Base-by-base conservation (phyloP, 2,113 vertebrate genomes). In the Dicaeum eximium region DNA sequence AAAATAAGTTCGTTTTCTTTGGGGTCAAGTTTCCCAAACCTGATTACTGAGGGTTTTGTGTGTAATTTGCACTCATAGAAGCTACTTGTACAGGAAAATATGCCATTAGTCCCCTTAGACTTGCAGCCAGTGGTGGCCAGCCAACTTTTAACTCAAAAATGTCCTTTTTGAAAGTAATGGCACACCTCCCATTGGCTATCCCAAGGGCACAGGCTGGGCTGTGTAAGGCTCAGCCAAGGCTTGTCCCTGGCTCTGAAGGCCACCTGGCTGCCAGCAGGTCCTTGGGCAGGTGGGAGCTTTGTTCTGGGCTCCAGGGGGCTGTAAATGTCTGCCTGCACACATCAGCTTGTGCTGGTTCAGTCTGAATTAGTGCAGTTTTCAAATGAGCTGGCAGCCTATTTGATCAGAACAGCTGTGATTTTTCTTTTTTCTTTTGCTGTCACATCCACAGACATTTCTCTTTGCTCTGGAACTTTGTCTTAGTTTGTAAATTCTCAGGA, bases 401-500 rank as follows among this genome's bases (percentile, higher is more conserved):
- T 83, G n/a, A 81, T 93, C 75, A 84, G 60, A 90, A 64, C 60
- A 80, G 45, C 75, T 94, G 80, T 64, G 65, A 69, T 78, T 84
- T 38, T 47, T 70, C 50, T 87, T 60, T 38, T 70, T 80, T 53
- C 56, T 62, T 79, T 85, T 61, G 12, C 56, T 92, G 61, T 86
- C 10, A 4, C 33, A 54, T 30, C 40, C 10, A 47, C 60, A 80
- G 89, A 42, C 62, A 65, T 88, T 90, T 95, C 33, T 93, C 82
- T 84, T 77, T 62, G 79, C 61, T 71, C 72, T 2, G 3, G 77
- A 97, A 86, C 82, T 73, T 78, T 74, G 72, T 50, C 77, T 93
- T 80, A 67, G 75, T 92, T 93, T 93, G 37, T 87, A 70, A 92
- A 92, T 93, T 94, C 86, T 91, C 92, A 71, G 64, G 92, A 93